These are phyloP conservation scores for Orthosia gothica DNA, from an alignment of 2,888 invertebrate species.

Conservation along the genomic window DNA sequence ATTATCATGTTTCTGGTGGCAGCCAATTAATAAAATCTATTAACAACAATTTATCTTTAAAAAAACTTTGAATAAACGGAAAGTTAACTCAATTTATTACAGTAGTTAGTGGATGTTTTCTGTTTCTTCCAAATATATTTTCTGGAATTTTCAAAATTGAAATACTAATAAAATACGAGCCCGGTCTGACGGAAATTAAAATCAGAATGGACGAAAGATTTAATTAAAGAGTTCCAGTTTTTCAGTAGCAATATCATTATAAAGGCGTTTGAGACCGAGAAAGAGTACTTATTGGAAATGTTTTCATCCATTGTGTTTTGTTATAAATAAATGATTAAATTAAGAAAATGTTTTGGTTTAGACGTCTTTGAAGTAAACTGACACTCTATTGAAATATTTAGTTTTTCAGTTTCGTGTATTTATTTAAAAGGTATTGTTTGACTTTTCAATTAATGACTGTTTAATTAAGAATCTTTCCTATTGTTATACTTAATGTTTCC, in stretches of 20 bases:
- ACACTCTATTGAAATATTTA: constrained; percentile 18
- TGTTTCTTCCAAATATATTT: constrained; percentile 57
- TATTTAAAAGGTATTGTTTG: constrained; percentile 9
- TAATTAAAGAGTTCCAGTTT: constrained; percentile 74
- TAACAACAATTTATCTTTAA: background rate
- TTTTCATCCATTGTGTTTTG: too few species aligned
- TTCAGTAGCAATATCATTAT: constrained; percentile 68
- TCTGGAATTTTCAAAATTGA: constrained; percentile 67
- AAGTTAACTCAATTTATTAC: constrained; percentile 21
- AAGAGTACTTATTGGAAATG: background rate
- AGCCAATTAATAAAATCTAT: background rate
- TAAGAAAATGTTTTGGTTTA: constrained; percentile 21
- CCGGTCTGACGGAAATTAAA: constrained; percentile 72
- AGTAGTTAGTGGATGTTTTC: constrained; percentile 33
- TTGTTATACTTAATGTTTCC: background rate
- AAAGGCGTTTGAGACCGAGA: constrained; percentile 58
- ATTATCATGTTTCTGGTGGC: background rate
- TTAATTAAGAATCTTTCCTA: background rate
- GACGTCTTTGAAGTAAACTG: constrained; percentile 12
- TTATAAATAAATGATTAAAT: too few species aligned
- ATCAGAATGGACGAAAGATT: constrained; percentile 73
- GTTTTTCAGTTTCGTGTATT: constrained; percentile 9
- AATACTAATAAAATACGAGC: constrained; percentile 74
- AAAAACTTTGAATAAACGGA: constrained; percentile 37
- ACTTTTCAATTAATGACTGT: constrained; percentile 4